Conservation (phyloP, 2,113 vertebrate species). For the Benthochromis sp. region DNA sequence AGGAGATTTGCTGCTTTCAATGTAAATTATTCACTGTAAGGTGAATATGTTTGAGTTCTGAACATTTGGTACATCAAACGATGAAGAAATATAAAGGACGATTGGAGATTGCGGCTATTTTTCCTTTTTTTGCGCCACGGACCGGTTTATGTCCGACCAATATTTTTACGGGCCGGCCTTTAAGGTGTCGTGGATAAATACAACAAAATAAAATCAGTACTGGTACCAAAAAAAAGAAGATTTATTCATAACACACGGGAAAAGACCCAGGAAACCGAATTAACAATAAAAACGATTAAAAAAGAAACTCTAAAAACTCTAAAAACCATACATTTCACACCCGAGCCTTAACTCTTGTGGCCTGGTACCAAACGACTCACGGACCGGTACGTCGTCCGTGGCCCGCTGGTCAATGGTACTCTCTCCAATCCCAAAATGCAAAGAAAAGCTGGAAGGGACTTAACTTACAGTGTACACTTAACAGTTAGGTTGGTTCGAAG, state of each 20-base stretch:
- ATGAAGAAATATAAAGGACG: neutral
- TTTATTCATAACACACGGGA: neutral
- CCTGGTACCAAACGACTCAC: neutral
- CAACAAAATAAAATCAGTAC: neutral
- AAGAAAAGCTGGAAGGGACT: neutral
- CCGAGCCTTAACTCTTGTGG: neutral
- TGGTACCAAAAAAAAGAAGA: neutral
- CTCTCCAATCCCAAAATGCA: neutral
- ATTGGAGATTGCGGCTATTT: neutral
- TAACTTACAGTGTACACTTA: neutral
- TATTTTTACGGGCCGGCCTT: neutral
- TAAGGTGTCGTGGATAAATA: neutral
- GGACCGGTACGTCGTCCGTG: neutral
- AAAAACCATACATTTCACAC: neutral
- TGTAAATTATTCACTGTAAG: neutral
- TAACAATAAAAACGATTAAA: accelerated
- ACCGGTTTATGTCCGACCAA: neutral
- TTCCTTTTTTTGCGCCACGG: neutral
- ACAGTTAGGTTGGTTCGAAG: neutral
- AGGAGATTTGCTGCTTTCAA: neutral
- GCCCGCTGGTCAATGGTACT: neutral
- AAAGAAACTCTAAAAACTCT: neutral
- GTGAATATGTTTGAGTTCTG: neutral
- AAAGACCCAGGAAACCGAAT: neutral
- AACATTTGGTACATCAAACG: neutral